Conservation (phyloP, 1,140 invertebrate species). For the Musca domestica region DNA sequence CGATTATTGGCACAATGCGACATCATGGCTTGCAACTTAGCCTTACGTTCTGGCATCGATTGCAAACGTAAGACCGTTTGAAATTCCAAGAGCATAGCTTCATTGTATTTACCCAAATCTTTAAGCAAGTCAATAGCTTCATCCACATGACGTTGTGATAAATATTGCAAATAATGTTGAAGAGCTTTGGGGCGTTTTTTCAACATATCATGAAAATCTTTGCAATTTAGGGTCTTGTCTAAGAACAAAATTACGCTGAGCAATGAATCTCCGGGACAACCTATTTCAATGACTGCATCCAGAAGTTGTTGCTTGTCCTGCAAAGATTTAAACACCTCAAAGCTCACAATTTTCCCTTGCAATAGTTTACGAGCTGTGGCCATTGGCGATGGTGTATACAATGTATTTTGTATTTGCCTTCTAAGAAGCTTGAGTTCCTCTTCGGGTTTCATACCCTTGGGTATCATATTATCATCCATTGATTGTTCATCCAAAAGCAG, state of each 20-base stretch:
- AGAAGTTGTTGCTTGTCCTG: slow-evolving; percentile 60
- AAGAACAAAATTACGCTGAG: slow-evolving; percentile 60
- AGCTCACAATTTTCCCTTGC: slow-evolving; percentile 49
- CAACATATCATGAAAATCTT: slow-evolving; percentile 57
- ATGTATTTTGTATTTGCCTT: slow-evolving; percentile 40
- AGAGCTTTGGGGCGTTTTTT: slow-evolving; percentile 56
- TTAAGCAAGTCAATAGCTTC: slow-evolving; percentile 59
- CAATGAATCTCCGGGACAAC: slow-evolving; percentile 60
- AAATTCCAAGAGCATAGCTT: slow-evolving; percentile 55
- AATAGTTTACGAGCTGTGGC: slow-evolving; percentile 56
- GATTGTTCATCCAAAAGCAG: slow-evolving; percentile 41
- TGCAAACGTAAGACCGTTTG: slow-evolving; percentile 24
- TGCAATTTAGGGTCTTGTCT: slow-evolving; percentile 58
- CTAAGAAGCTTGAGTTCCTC: slow-evolving; percentile 44
- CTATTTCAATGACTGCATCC: slow-evolving; percentile 57
- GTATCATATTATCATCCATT: slow-evolving; percentile 40
- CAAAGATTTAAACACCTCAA: slow-evolving; percentile 59
- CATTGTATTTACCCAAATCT: slow-evolving; percentile 59
- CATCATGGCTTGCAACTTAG: slow-evolving; percentile 37
- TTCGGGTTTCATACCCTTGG: slow-evolving; percentile 42
- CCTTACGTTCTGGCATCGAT: slow-evolving; percentile 30
- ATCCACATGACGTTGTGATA: slow-evolving; percentile 56
- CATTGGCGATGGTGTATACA: slow-evolving; percentile 44
- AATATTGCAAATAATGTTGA: slow-evolving; percentile 60
- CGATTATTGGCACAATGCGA: slow-evolving; percentile 26